phyloP scores from a whole-genome alignment of 2,888 invertebrate species.

The Aspidapion aeneum region DNA sequence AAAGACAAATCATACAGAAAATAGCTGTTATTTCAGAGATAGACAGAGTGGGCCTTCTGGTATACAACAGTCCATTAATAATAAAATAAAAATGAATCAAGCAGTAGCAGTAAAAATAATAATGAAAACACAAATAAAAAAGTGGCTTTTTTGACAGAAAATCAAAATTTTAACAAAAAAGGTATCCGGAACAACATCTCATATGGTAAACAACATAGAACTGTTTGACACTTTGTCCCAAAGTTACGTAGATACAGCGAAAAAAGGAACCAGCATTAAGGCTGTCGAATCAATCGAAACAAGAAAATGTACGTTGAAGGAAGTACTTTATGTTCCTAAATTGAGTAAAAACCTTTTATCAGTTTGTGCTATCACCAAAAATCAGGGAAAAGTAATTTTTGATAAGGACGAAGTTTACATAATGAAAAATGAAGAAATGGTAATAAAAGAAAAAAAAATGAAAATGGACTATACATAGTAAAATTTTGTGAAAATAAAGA shows the following conservation, averaged over 20 bases:
- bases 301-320: constrained; percentile 20
- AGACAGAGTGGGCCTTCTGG: too few species aligned
- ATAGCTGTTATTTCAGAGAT: constrained; percentile 10
- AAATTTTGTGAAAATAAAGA: neutral
- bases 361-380: constrained; percentile 33
- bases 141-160: constrained; percentile 1
- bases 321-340: constrained; percentile 30
- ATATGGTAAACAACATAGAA: constrained; percentile 14
- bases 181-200: constrained; percentile 9
- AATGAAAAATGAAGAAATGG: constrained; percentile 21
- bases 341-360: constrained; percentile 34
- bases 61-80: too few species aligned
- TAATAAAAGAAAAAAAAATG: constrained; percentile 21
- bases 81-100: neutral
- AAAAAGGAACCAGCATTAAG: constrained; percentile 16
- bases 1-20: constrained; percentile 12
- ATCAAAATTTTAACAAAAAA: neutral
- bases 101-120: constrained; percentile 2
- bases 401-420: constrained; percentile 25
- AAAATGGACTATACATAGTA: constrained; percentile 8
- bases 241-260: constrained; percentile 14
- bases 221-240: neutral
- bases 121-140: neutral
- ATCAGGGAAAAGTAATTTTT: constrained; percentile 31
- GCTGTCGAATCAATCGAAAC: constrained; percentile 10